Base-by-base conservation (phyloP, 2,797 vertebrate genomes). In the Hylomyscus alleni region DNA sequence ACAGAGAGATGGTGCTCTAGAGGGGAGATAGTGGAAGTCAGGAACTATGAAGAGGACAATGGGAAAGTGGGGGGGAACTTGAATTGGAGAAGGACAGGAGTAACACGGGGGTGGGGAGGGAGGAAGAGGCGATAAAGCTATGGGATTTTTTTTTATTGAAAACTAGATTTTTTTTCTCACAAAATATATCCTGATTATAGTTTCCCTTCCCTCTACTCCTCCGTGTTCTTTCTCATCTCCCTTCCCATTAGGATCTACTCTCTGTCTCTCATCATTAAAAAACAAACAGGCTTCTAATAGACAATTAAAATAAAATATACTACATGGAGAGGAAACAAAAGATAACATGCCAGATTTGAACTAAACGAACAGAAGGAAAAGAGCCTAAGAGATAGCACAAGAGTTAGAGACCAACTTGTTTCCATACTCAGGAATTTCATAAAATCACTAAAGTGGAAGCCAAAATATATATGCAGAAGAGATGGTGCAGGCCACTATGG, bases 71-170 rank as follows among this genome's bases (percentile, higher is more conserved):
- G 26, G 6, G 7, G 26, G 7, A 50, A 31, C 13, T 50, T 50
- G 29, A 31, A 50, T 3, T 50, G 75, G 44, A 26, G 24, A 50
- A 50, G 44, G 5, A 37, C 13, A 50, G 44, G 24, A 77, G 26
- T 50, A 31, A 77, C 14, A 17, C 6, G 2, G 40, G 1, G 29
- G 8, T 4, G 1, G 24, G 10, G 6, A 29, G 8, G 5, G 37
- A 7, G 6, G 26, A 50, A 50, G 44, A 29, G 29, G 44, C 31
- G 14, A 77, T 9, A 50, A 77, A 26, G 26, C 13, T 76, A 76
- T 76, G 62, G 8, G 37, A 6, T 54, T 54, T 56, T 44, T 76
- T 76, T 24, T 8, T 11, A 29, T 76, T 29, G 44, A 47, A 50
- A 76, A 26, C 5, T n/a, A 69, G 15, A 47, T 15, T 76, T 29